Evolutionary conservation across 2,113 vertebrate genomes (phyloP).

Genomic region (Ophthalmolycus amberensis): DNA sequence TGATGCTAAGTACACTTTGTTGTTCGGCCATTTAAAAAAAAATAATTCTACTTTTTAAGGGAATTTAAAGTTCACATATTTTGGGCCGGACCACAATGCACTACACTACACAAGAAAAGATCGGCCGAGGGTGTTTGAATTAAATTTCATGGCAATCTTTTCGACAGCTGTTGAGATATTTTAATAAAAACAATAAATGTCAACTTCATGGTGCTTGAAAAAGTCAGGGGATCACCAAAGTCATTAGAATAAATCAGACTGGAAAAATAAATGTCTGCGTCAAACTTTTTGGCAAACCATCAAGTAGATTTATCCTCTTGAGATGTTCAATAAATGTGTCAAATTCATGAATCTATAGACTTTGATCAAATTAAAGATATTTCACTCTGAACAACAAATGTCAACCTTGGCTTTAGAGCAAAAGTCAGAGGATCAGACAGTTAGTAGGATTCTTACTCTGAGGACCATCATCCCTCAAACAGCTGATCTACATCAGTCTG

Average conservation of each 20-base stretch:
- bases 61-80: no score
- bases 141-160: neutral
- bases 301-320: neutral
- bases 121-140: neutral
- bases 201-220: neutral
- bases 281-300: neutral
- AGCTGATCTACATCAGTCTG: neutral
- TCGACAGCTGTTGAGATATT: neutral
- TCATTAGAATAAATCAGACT: no score
- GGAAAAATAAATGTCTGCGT: neutral
- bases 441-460: neutral
- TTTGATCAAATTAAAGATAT: neutral
- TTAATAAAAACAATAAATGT: neutral
- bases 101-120: neutral
- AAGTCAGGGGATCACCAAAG: neutral
- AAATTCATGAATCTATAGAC: no score
- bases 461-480: neutral
- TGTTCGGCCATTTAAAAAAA: neutral
- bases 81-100: no score
- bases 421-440: neutral
- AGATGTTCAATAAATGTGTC: no score
- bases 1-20: neutral
- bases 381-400: neutral
- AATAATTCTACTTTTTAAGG: neutral
- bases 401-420: neutral